Base-by-base conservation (phyloP, 2,113 vertebrate species). In the Apistogramma diplotaenia region DNA sequence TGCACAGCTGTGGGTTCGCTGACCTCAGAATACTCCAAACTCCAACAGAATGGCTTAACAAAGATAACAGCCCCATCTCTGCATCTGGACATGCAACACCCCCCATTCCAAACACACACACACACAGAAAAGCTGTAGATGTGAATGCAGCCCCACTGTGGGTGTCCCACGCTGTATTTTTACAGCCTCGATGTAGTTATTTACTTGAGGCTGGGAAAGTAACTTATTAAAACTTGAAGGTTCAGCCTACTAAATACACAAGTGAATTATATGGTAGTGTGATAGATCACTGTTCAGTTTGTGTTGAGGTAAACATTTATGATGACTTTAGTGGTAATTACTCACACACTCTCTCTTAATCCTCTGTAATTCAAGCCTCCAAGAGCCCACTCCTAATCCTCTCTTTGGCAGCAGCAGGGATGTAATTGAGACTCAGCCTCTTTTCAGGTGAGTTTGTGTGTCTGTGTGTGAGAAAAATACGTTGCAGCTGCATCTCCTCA, bases 351-450 rank as follows among this genome's bases (percentile, higher is more conserved):
- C 78, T 18, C 11, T 59, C 67, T 76, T 83, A 81, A 83, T 86
- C 85, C 43, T 25, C 37, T 89, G 87, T 82, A 80, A 89, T 82
- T 87, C 54, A 87, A 78, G 31, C 73, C 43, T 19, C 25, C 43
- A 31, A 65, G 53, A 53, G 43, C 57, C 72, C 25, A 74, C 65
- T 80, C 76, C 2, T 84, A 83, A 88, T 85, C 62, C 79, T 74
- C 27, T 59, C 19, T 83, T 54, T 79, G 83, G 61, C 78, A 78
- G 72, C 31, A 74, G 33, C 3, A 1, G 21, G 57, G 74, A 67
- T 46, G 79, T 79, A 74, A 81, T 33, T 80, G 73, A 84, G 23
- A 76, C 58, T 40, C 16, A 1, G 65, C 43, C 65, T 70, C 65
- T 27, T 21, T 78, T 21, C 40, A 72, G 43, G 76, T 83, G 54